These are phyloP conservation scores for Lacerta agilis DNA, from an alignment of 2,797 vertebrate genomes.

Conservation along the genomic window DNA sequence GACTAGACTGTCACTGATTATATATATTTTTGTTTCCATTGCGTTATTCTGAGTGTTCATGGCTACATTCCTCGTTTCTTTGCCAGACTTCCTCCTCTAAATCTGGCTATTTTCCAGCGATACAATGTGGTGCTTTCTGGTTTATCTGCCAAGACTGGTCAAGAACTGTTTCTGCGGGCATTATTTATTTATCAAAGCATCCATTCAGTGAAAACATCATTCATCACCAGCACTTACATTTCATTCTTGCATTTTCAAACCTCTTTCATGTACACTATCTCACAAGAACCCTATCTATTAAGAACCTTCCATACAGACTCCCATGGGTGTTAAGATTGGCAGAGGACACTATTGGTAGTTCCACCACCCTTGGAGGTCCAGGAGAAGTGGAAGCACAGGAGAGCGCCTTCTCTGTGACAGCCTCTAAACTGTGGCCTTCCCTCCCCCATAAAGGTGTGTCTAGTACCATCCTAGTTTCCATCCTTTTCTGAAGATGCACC, in stretches of 20 bases:
- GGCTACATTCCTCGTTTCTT: conserved; percentile 33
- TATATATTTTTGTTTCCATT: conserved; percentile 44
- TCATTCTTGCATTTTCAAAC: neutral
- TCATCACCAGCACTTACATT: neutral
- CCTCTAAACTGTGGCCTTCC: no score
- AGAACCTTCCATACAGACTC: no score
- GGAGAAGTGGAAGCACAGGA: no score
- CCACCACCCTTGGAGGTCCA: no score
- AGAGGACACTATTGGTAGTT: no score
- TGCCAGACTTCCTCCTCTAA: conserved; percentile 21
- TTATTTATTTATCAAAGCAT: fast-evolving
- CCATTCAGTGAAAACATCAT: neutral
- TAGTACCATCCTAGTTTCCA: no score
- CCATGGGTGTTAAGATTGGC: no score
- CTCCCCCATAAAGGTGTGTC: no score
- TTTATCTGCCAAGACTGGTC: neutral
- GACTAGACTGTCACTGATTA: conserved; percentile 49
- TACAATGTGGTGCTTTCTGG: neutral
- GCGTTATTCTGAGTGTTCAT: conserved; percentile 7
- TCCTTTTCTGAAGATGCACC: no score
- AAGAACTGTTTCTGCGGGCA: conserved; percentile 3
- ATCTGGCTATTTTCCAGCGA: conserved; percentile 26
- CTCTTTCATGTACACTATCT: neutral
- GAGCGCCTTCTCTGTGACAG: no score
- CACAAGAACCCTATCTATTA: neutral